Conservation (phyloP, 2,888 invertebrate species). For the Gortyna flavago region DNA sequence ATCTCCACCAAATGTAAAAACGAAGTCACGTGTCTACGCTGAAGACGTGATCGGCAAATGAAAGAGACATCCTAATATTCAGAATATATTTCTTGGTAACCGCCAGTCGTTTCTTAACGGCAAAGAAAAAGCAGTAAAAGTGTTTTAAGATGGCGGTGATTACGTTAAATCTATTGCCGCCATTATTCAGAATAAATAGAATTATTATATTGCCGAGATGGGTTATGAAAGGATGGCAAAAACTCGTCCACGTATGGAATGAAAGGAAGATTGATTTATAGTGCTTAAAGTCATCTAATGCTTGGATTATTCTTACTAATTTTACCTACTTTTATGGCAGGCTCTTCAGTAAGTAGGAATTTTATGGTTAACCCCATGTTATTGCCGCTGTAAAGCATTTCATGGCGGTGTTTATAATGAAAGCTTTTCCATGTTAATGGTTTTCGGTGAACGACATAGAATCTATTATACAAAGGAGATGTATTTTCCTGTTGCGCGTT, state of each 20-base stretch:
- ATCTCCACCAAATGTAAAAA: slow-evolving; percentile 65
- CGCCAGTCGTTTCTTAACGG: slow-evolving; percentile 60
- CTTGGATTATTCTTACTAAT: slow-evolving; percentile 47
- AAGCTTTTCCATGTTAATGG: slow-evolving; percentile 30
- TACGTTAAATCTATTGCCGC: slow-evolving; percentile 64
- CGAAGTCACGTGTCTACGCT: slow-evolving; percentile 65
- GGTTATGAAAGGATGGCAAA: slow-evolving; percentile 51
- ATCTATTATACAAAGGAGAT: slow-evolving; percentile 15
- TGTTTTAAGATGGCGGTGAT: slow-evolving; percentile 69
- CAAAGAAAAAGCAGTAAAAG: slow-evolving; percentile 69
- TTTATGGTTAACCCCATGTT: slow-evolving; percentile 69
- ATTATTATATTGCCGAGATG: slow-evolving; percentile 62
- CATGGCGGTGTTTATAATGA: slow-evolving; percentile 17
- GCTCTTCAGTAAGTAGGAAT: slow-evolving; percentile 25
- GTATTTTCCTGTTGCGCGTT: neutral
- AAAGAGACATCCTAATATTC: slow-evolving; percentile 72
- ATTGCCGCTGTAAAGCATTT: slow-evolving; percentile 55
- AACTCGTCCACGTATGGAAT: slow-evolving; percentile 43
- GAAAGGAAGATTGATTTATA: slow-evolving; percentile 54
- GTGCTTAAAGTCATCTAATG: slow-evolving; percentile 25
- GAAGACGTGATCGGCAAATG: slow-evolving; percentile 74
- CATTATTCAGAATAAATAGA: slow-evolving; percentile 60
- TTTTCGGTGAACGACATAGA: slow-evolving; percentile 23
- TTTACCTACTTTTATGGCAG: slow-evolving; percentile 46
- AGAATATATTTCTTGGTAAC: slow-evolving; percentile 68